Evolutionary conservation across 2,888 invertebrate species (phyloP), one percentile per base, ranked within the genome.

Genomic region (Dasysyrphus albostriatus): DNA sequence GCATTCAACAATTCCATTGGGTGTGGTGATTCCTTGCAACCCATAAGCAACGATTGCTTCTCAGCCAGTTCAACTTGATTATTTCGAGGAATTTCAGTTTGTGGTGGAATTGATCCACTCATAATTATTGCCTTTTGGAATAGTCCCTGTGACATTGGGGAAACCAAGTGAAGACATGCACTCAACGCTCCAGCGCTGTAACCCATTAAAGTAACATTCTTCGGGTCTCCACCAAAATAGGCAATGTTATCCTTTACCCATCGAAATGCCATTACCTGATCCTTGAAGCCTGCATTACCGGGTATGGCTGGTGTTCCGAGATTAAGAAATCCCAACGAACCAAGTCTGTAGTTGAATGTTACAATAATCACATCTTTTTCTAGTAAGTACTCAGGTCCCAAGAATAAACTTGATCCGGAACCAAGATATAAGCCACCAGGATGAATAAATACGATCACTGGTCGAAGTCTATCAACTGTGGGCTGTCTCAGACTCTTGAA

Each of bases 361-460:
- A 95, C 95, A 14, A 95, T 90, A 5, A 95, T 94, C 5, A 95
- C 89, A 58, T 95, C 94, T 63, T 94, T 91, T 88, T 95, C 94
- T 51, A 95, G 90, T 24, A 95, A 91, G 89, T 95, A 94, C 65
- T 94, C 92, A 0, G 95, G 95, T 0, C 95, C 95, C 2, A 93
- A 92, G 70, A 92, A 88, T 6, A 59, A 56, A 70, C 90, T 90
- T 5, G 87, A 54, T 16, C 89, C 84, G 0, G 95, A 94, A 54
- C 92, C 93, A 3, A 92, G 90, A 90, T 94, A 94, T 90, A 94
- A 95, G n/a, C 94, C 95, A 0, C 95, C 96, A 0, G 94, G 93
- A 91, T 95, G 95, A 85, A 96, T 93, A 90, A 93, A 95, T 1
- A 95, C 93, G 2, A 96, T 91, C 2, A 96, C 95, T 0, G 96